Percentiles rank a stretch among this genome's conserved stretches.
phyloP scores from a whole-genome alignment of 2,797 vertebrate species.

The Helarctos malayanus region DNA sequence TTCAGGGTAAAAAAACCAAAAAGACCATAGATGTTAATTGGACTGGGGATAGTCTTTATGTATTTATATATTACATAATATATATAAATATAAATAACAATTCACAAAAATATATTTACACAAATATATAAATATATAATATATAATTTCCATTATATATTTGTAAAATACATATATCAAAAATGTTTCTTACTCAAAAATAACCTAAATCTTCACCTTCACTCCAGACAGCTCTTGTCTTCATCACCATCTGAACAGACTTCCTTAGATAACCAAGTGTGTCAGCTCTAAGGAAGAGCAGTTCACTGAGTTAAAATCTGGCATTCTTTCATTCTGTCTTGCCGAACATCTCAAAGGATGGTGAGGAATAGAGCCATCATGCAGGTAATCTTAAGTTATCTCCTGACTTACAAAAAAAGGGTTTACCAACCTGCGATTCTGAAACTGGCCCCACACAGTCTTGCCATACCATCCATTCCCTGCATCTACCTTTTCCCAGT shows the following conservation, averaged over 20 bases:
- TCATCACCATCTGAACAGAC: background rate
- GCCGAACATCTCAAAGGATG: background rate
- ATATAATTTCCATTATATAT: background rate
- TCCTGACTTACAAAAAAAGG: background rate
- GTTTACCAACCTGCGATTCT: background rate
- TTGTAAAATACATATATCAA: background rate
- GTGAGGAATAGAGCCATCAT: background rate
- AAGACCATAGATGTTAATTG: background rate
- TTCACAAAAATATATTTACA: background rate
- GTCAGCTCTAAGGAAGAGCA: slow-evolving; percentile 20
- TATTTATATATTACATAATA: background rate
- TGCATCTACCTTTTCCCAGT: background rate
- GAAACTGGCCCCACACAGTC: background rate
- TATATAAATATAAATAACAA: background rate
- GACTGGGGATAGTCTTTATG: background rate
- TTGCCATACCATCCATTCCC: background rate
- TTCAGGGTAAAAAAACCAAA: background rate
- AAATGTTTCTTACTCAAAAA: background rate
- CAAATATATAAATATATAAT: background rate
- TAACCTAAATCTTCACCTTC: background rate
- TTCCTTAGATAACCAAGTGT: slow-evolving; percentile 11
- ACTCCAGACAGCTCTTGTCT: background rate
- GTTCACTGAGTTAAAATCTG: background rate
- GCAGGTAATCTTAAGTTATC: slow-evolving; percentile 28
- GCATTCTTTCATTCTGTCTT: background rate